phyloP scores from a whole-genome alignment of 2,888 invertebrate genomes.

The Prionchulus punctatus region DNA sequence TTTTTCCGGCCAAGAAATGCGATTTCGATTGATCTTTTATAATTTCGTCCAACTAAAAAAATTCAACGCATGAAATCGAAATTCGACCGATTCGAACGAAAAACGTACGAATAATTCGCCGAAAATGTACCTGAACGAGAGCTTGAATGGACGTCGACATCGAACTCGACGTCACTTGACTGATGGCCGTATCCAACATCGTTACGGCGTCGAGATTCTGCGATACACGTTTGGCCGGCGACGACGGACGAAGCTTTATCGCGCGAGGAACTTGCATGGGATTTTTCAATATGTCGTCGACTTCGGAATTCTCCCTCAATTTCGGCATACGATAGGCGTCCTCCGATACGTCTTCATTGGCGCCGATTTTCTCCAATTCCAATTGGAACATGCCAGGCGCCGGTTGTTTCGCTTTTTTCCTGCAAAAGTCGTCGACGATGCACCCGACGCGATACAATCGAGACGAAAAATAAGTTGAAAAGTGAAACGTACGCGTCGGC shows the following conservation, averaged over 20 bases:
- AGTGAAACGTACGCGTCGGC: too few relatives aligned
- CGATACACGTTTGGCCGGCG: neutral
- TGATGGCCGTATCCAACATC: conserved; percentile 41
- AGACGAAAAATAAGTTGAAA: neutral
- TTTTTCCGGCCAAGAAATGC: conserved; percentile 41
- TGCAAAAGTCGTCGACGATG: neutral
- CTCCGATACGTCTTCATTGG: neutral
- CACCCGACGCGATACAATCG: neutral
- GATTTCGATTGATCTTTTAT: conserved; percentile 37
- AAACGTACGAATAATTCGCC: neutral
- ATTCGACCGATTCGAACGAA: neutral
- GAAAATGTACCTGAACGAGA: conserved; percentile 40
- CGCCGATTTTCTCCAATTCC: neutral
- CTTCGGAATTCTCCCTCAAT: neutral
- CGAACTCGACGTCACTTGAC: conserved; percentile 50
- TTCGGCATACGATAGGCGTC: neutral
- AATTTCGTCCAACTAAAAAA: conserved; percentile 48
- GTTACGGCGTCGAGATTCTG: conserved; percentile 28
- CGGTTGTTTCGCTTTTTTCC: too few relatives aligned
- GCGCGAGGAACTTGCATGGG: neutral
- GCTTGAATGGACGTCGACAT: conserved; percentile 48
- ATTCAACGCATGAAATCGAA: neutral
- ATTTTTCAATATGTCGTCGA: neutral
- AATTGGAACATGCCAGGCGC: neutral
- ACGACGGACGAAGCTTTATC: neutral